Conservation (phyloP, 2,888 invertebrate genomes). For the Volucella bombylans region DNA sequence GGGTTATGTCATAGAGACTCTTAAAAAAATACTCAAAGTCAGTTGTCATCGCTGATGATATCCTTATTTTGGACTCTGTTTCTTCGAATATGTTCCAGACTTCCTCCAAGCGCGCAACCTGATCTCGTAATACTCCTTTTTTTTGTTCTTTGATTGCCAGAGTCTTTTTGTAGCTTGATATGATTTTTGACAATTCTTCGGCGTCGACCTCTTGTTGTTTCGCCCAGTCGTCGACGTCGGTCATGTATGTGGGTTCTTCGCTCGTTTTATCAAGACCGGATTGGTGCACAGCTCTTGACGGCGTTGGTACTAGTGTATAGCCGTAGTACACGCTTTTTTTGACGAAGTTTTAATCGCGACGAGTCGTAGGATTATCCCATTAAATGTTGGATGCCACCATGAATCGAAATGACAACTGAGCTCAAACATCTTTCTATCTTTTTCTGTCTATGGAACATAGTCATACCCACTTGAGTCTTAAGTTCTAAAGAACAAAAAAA, state of each 20-base stretch:
- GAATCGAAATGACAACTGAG: no score
- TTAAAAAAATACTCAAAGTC: slow-evolving; percentile 10
- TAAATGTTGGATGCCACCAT: no score
- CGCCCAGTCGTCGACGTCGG: background rate
- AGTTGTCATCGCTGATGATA: background rate
- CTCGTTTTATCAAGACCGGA: background rate
- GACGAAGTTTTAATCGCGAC: background rate
- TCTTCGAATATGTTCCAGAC: background rate
- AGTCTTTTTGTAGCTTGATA: slow-evolving; percentile 11
- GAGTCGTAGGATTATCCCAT: no score
- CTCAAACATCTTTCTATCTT: no score
- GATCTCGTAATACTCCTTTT: background rate
- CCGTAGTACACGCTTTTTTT: background rate
- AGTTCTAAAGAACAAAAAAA: no score
- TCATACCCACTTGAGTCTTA: no score
- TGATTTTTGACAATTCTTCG: slow-evolving; percentile 5
- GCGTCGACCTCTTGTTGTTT: slow-evolving; percentile 6
- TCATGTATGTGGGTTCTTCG: background rate
- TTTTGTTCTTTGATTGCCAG: background rate
- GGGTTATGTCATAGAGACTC: no score
- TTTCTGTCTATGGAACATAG: no score
- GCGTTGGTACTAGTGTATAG: slow-evolving; percentile 8
- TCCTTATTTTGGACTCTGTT: background rate
- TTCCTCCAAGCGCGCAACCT: background rate
- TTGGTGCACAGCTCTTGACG: background rate